A percentile compares a stretch with the other conserved stretches of the same genome.
Evolutionary conservation across 2,113 vertebrate genomes (phyloP).

Genomic region (Rhizomys pruinosus): DNA sequence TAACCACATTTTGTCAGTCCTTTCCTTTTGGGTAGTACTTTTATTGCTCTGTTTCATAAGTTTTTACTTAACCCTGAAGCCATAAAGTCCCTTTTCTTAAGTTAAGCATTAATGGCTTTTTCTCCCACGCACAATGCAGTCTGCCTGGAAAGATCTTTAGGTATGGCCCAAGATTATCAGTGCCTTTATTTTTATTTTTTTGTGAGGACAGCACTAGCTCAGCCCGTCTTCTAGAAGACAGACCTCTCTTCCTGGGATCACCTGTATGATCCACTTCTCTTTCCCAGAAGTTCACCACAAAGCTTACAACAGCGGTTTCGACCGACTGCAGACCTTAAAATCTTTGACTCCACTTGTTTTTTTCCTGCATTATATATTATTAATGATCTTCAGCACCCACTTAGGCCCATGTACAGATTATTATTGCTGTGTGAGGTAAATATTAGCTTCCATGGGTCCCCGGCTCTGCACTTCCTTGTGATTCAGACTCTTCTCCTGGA

Average conservation of each 20-base stretch:
- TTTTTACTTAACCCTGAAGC: neutral
- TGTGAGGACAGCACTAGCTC: neutral
- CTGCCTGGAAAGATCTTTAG: constrained; percentile 5
- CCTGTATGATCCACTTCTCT: neutral
- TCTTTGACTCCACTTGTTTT: constrained; percentile 5
- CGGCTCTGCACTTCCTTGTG: neutral
- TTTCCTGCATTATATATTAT: neutral
- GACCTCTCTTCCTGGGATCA: neutral
- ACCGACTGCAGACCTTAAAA: constrained; percentile 9
- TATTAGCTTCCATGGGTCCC: neutral
- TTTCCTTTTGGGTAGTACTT: neutral
- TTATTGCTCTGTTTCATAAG: constrained; percentile 7
- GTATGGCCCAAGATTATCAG: neutral
- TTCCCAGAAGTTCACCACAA: neutral
- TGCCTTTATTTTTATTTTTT: neutral
- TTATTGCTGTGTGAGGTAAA: neutral
- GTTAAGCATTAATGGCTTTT: neutral
- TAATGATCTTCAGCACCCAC: neutral
- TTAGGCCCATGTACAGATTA: neutral
- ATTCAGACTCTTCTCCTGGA: neutral
- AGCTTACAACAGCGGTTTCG: neutral
- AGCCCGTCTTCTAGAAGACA: neutral
- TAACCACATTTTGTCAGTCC: neutral
- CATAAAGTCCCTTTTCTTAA: constrained; percentile 6
- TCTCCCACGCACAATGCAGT: neutral